A percentile compares a stretch with the other conserved stretches of the same genome.
Evolutionary conservation across 92 coral and sea anemone genomes (phyloP).

Genomic region (Palythoa heliodiscus): DNA sequence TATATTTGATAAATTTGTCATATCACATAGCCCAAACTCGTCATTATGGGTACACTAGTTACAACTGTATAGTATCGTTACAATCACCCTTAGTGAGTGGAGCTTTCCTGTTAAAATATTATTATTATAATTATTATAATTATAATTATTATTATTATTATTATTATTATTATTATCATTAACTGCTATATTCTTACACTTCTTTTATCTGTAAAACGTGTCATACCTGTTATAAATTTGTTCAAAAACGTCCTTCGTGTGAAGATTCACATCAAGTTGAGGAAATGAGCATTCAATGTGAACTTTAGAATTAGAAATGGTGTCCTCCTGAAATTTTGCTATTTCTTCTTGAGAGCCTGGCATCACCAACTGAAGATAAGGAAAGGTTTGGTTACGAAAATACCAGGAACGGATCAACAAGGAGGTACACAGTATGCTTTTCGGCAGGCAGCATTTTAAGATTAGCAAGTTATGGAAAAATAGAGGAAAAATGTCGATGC

Average conservation of each 20-base stretch:
- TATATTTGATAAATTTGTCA: too few relatives aligned
- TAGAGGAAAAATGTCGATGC: not conserved
- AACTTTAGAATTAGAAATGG: slow-evolving; percentile 72
- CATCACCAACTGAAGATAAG: slow-evolving; percentile 71
- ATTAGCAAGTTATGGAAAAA: not conserved
- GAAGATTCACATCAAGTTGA: slow-evolving; percentile 86
- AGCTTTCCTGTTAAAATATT: too few relatives aligned
- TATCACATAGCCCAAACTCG: too few relatives aligned
- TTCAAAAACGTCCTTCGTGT: slow-evolving; percentile 86
- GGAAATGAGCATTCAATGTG: slow-evolving; percentile 88
- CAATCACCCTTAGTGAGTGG: too few relatives aligned
- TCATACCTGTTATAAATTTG: slow-evolving; percentile 88
- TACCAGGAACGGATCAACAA: not conserved
- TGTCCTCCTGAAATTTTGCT: slow-evolving; percentile 87
- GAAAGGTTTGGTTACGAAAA: not conserved
- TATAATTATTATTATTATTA: too few relatives aligned
- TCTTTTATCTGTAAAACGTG: not conserved
- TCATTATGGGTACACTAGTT: too few relatives aligned
- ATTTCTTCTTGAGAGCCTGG: slow-evolving; percentile 96
- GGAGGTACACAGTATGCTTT: not conserved
- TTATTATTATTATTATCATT: too few relatives aligned
- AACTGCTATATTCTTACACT: not conserved
- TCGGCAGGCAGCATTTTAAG: not conserved
- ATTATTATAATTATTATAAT: too few relatives aligned
- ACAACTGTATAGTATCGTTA: too few relatives aligned